A percentile compares a stretch with the other conserved stretches of the same genome.
phyloP scores from a whole-genome alignment of 2,113 vertebrate genomes.

The Scomber japonicus region DNA sequence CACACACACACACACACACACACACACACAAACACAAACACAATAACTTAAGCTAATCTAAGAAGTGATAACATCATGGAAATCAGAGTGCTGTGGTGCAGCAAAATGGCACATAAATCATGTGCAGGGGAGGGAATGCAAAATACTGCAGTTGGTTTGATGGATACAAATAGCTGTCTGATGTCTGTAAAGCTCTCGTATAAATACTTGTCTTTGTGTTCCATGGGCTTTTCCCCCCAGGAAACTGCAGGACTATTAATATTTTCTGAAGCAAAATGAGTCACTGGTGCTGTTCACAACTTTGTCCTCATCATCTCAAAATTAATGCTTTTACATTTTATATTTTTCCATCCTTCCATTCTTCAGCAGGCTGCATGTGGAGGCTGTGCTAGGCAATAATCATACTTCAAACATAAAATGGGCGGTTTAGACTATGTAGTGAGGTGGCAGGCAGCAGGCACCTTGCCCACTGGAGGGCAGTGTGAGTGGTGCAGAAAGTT shows the following conservation, averaged over 20 bases:
- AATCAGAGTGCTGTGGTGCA: slow-evolving; percentile 55
- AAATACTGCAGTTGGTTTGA: slow-evolving; percentile 62
- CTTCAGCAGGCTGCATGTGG: neutral
- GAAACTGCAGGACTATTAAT: slow-evolving; percentile 37
- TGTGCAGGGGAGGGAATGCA: slow-evolving; percentile 49
- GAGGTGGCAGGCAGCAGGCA: no score
- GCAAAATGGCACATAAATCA: slow-evolving; percentile 80
- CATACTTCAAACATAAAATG: neutral
- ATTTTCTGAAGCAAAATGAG: slow-evolving; percentile 17
- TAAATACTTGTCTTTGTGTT: slow-evolving; percentile 73
- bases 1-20: neutral
- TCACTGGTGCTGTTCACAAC: slow-evolving; percentile 6
- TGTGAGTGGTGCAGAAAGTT: slow-evolving; percentile 35
- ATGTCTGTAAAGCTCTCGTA: slow-evolving; percentile 59
- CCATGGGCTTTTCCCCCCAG: neutral
- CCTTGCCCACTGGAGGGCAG: slow-evolving; percentile 65
- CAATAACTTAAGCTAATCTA: slow-evolving; percentile 71
- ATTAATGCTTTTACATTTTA: slow-evolving; percentile 8
- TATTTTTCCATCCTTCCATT: neutral
- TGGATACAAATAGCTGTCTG: slow-evolving; percentile 72
- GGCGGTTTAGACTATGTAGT: neutral
- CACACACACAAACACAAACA: slow-evolving; percentile 15
- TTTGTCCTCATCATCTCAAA: slow-evolving; percentile 16
- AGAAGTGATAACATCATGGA: slow-evolving; percentile 74
- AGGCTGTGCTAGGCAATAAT: slow-evolving; percentile 6